phyloP scores from a whole-genome alignment of 2,888 invertebrate species.

The Rhyacophila evoluta region DNA sequence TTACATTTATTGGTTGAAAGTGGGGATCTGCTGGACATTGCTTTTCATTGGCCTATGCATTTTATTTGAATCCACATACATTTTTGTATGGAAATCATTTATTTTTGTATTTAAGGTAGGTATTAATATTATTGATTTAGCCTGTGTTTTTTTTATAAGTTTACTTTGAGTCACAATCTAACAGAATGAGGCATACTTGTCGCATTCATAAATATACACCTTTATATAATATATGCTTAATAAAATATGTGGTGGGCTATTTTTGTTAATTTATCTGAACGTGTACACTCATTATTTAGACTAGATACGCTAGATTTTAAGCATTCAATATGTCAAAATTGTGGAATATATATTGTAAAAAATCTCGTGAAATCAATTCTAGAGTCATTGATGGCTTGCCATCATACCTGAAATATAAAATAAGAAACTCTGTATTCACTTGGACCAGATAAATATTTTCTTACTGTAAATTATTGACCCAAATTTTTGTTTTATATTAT shows the following conservation, averaged over 20 bases:
- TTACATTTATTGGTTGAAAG: not conserved
- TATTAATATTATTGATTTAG: not conserved
- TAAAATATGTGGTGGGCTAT: slow-evolving; percentile 30
- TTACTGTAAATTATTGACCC: not conserved
- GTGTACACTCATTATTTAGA: not conserved
- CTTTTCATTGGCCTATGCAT: not conserved
- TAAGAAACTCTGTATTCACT: not conserved
- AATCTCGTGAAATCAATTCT: not conserved
- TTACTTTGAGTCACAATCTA: slow-evolving; percentile 1
- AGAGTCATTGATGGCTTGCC: not conserved
- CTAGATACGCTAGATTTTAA: not conserved
- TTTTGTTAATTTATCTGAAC: not conserved
- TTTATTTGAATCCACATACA: not conserved
- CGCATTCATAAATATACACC: not conserved
- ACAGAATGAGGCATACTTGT: not conserved
- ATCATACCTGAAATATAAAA: not conserved
- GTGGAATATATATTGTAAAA: not conserved
- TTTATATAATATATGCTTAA: not conserved
- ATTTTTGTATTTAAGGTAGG: slow-evolving; percentile 14
- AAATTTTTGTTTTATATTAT: not conserved
- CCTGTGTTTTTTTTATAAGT: not conserved
- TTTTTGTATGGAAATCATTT: not conserved
- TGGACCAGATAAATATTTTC: not conserved
- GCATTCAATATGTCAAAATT: not conserved
- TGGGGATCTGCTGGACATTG: not conserved